A percentile compares a stretch with the other conserved stretches of the same genome.
Evolutionary conservation across 2,888 invertebrate species (phyloP).

Genomic region (Pemphredon lugubris): DNA sequence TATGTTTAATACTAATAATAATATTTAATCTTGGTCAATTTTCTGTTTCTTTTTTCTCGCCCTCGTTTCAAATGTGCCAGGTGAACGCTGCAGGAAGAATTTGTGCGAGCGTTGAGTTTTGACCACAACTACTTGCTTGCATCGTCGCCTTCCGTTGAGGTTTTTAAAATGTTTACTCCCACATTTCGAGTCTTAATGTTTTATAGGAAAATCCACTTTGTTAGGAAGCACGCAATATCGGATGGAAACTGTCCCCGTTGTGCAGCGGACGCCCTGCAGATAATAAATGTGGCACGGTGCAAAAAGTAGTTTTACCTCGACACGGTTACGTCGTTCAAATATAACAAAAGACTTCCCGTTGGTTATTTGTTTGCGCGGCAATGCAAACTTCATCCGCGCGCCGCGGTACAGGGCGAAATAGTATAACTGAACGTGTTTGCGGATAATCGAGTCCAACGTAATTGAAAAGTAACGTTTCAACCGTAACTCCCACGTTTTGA

Average conservation of each 20-base stretch:
- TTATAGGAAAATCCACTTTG: background rate
- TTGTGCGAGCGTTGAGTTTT: too few relatives aligned
- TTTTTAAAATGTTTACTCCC: background rate
- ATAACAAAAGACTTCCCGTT: conserved; percentile 14
- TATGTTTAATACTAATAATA: too few relatives aligned
- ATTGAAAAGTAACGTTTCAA: too few relatives aligned
- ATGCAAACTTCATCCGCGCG: background rate
- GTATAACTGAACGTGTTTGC: too few relatives aligned
- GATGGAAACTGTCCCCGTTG: background rate
- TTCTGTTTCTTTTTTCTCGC: too few relatives aligned
- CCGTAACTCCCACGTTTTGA: too few relatives aligned
- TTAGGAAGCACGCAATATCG: background rate
- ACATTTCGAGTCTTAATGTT: background rate
- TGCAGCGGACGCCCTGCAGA: background rate
- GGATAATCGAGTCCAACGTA: too few relatives aligned
- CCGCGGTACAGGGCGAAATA: background rate
- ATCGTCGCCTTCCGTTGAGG: too few relatives aligned
- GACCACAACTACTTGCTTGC: too few relatives aligned
- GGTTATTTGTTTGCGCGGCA: background rate
- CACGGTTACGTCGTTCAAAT: conserved; percentile 7
- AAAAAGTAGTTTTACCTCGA: background rate
- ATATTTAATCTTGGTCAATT: too few relatives aligned
- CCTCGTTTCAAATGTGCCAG: too few relatives aligned
- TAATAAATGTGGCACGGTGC: conserved; percentile 4
- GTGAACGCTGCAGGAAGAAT: too few relatives aligned